Evolutionary conservation across 2,113 vertebrate genomes (phyloP).

Genomic region (Limnothrissa miodon): DNA sequence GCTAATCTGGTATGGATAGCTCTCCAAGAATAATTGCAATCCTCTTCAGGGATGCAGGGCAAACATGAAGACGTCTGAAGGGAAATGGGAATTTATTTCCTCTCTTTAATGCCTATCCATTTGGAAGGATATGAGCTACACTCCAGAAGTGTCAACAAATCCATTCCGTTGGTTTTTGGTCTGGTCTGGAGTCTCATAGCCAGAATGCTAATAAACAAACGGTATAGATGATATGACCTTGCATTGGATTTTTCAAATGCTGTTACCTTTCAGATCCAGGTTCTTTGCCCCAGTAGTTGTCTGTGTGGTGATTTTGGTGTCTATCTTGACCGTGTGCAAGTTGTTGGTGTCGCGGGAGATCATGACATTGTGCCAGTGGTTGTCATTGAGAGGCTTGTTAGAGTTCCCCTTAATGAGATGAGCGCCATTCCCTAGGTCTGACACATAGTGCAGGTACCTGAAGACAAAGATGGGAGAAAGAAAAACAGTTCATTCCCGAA

Average conservation of each 20-base stretch:
- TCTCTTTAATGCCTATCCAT: background rate
- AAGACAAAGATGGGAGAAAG: background rate
- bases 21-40: background rate
- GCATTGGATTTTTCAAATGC: background rate
- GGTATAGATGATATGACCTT: background rate
- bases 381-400: constrained; percentile 94
- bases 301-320: constrained; percentile 94
- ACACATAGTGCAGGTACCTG: constrained; percentile 95
- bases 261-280: constrained; percentile 90
- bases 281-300: constrained; percentile 93
- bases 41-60: background rate
- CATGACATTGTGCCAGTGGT: constrained; percentile 97
- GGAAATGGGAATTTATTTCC: background rate
- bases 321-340: constrained; percentile 94
- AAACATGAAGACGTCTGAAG: background rate
- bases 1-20: background rate
- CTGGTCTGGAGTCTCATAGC: background rate
- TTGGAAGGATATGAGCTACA: background rate
- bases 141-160: background rate
- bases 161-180: background rate
- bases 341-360: constrained; percentile 96
- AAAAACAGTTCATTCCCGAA: background rate
- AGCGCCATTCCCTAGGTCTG: constrained; percentile 94
- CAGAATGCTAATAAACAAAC: background rate
- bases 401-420: constrained; percentile 97